phyloP scores from a whole-genome alignment of 2,888 invertebrate species.

The Leucophenga maculata region DNA sequence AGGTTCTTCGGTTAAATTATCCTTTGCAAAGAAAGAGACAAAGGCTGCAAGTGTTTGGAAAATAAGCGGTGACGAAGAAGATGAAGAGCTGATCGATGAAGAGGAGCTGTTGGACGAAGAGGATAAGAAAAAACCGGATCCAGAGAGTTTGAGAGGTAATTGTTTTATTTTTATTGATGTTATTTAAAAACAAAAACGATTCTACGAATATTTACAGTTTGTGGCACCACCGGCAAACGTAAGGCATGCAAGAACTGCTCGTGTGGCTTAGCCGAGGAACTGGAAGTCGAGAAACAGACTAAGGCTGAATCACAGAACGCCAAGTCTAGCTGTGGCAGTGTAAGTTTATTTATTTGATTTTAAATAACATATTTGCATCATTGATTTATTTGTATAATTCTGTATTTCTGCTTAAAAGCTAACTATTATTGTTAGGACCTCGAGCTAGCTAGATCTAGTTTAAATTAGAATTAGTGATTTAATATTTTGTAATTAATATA shows the following conservation, averaged over 20 bases:
- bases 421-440: too few species aligned
- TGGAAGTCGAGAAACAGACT: slow-evolving; percentile 77
- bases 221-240: slow-evolving; percentile 89
- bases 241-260: slow-evolving; percentile 98
- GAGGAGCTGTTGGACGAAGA: slow-evolving; percentile 91
- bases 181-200: slow-evolving; percentile 23
- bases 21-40: slow-evolving; percentile 58
- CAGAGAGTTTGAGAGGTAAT: slow-evolving; percentile 85
- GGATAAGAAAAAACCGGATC: slow-evolving; percentile 90
- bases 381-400: too few species aligned
- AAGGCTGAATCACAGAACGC: slow-evolving; percentile 73
- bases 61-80: slow-evolving; percentile 77
- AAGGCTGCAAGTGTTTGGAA: slow-evolving; percentile 80
- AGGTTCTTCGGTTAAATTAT: slow-evolving; percentile 77
- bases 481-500: too few species aligned
- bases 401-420: too few species aligned
- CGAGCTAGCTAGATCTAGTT: too few species aligned
- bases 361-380: too few species aligned
- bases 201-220: slow-evolving; percentile 75
- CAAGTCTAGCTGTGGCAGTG: slow-evolving; percentile 97
- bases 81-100: slow-evolving; percentile 85
- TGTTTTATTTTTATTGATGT: neutral
- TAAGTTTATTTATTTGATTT: slow-evolving; percentile 74
- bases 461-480: too few species aligned
- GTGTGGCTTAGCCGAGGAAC: slow-evolving; percentile 96